Evolutionary conservation across 1,140 invertebrate genomes (phyloP), one percentile per base, ranked within the genome.

Genomic region (Drosophila sulfurigaster): DNA sequence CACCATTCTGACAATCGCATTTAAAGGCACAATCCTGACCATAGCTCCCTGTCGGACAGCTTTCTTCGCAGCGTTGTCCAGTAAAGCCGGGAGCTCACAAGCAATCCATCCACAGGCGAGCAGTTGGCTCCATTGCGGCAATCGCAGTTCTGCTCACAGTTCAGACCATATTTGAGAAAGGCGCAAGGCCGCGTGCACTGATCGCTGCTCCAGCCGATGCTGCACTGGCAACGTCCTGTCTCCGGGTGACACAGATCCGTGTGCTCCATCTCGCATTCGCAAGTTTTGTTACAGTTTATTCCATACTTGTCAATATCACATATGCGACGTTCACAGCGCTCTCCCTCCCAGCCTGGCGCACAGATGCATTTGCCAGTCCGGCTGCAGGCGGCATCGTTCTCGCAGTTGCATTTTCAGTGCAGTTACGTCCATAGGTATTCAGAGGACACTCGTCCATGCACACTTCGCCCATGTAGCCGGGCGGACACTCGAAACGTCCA

Each of bases 71-170:
- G 28, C 95, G 94, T 79, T 93, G 91, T 1, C 96, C 97, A 13
- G 93, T 94, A 86, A 95, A 98, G 28, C 97, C 97, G 1, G 97
- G 94, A 1, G 96, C 94, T 93, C 98, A 99, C 4, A 96, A 94
- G 82, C 97, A 98, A 11, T 60, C 98, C 98, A 91, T 96, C 96
- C 3, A 96, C 90, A 0, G 97, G 96, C 54, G 97, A 96, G 92
- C 98, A 99, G 79, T 96, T 96, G n/a, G 96, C 98, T 77, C 96
- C 96, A 92, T 99, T 98, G 85, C 96, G 94, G 92, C 98, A 99
- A 46, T 95, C 93, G 91, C 98, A 99, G 7, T 93, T 93, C 41
- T 95, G 93, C 46, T 95, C 94, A 91, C 98, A 99, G 13, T 95
- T 95, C 73, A 95, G 94, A 5, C 98, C 98, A 92, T 95, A 99